Conservation (phyloP, 1,140 invertebrate species). For the Campoletis sonorensis region DNA sequence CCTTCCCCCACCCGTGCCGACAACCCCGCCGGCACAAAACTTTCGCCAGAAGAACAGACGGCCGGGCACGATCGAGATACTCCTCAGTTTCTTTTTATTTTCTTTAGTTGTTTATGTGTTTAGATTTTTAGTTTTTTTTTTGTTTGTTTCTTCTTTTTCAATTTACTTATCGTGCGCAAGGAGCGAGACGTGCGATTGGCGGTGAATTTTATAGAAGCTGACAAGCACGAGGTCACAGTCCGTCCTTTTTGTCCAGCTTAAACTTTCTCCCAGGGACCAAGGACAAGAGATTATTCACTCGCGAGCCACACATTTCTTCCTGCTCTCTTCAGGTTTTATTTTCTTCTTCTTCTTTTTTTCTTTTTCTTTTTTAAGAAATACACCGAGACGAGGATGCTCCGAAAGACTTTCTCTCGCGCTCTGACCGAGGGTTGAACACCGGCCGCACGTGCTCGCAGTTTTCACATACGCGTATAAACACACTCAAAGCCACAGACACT, state of each 20-base stretch:
- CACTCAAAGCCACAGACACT: not conserved
- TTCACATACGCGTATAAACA: not conserved
- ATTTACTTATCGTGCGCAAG: slow-evolving; percentile 2
- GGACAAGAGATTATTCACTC: slow-evolving; percentile 22
- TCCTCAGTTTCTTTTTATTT: not conserved
- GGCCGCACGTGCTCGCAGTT: slow-evolving; percentile 40
- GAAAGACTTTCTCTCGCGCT: slow-evolving; percentile 33
- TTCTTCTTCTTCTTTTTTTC: not conserved
- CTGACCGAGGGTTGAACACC: slow-evolving; percentile 30
- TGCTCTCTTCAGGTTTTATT: not conserved
- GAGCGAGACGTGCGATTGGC: not conserved
- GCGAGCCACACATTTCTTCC: slow-evolving; percentile 33
- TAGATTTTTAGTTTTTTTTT: too few relatives aligned
- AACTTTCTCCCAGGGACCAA: slow-evolving; percentile 40
- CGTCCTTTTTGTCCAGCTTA: slow-evolving; percentile 27
- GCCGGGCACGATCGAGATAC: slow-evolving; percentile 28
- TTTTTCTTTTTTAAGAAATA: not conserved
- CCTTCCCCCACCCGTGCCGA: not conserved
- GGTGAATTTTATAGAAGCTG: not conserved
- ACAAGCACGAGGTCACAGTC: slow-evolving; percentile 35
- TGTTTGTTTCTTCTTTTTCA: too few relatives aligned
- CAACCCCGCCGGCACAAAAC: slow-evolving; percentile 2
- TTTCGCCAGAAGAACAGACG: not conserved
- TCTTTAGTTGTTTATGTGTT: not conserved
- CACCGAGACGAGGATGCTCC: not conserved